A percentile compares a stretch with the other conserved stretches of the same genome.
Conservation (phyloP, 2,113 vertebrate genomes). For the Dromiciops gliroides region DNA sequence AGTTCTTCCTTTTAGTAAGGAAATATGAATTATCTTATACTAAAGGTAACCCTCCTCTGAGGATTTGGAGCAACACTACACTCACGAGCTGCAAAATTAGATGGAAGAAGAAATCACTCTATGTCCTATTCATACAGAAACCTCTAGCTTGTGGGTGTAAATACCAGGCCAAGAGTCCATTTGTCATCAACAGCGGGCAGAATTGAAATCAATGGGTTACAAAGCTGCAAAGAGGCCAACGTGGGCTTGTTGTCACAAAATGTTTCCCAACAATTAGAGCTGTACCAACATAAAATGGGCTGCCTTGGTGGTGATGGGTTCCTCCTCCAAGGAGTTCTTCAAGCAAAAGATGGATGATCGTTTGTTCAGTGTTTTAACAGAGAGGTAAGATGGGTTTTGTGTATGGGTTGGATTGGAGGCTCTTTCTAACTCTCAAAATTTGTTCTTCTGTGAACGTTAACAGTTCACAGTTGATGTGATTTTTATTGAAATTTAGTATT, state of each 20-base stretch:
- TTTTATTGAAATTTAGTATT: neutral
- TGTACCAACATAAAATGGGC: neutral
- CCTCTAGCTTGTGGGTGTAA: neutral
- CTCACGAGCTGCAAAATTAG: neutral
- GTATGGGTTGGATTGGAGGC: neutral
- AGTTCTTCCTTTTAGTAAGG: neutral
- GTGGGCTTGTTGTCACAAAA: neutral
- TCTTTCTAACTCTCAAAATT: neutral
- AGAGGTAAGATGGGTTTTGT: neutral
- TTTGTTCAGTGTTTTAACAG: neutral
- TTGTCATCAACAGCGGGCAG: neutral
- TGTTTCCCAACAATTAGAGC: neutral
- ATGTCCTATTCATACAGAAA: neutral
- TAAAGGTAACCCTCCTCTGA: neutral
- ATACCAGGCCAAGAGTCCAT: neutral
- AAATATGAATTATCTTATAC: neutral
- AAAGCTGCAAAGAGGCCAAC: neutral
- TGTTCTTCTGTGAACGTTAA: neutral
- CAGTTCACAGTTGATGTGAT: neutral
- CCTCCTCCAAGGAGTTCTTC: neutral
- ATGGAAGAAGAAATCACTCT: neutral
- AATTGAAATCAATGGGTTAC: neutral
- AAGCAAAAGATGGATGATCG: too few species aligned
- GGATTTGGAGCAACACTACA: neutral
- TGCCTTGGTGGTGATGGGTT: too few species aligned